Base-by-base conservation (phyloP, 2,113 vertebrate genomes). In the Atractosteus spatula region DNA sequence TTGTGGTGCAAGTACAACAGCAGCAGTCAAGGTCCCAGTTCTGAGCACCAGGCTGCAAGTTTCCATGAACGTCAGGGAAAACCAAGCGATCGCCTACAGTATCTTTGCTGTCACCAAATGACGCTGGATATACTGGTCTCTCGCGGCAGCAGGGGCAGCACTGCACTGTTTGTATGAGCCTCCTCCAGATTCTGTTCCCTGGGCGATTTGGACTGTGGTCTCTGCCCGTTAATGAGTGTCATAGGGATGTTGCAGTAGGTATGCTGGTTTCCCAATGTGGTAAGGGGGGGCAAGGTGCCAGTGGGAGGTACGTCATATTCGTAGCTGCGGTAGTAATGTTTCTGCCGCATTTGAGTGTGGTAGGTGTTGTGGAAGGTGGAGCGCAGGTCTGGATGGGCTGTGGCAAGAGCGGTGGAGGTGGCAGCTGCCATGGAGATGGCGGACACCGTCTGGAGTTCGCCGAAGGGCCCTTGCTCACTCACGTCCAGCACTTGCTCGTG, bases 201-300 rank as follows among this genome's bases (percentile, higher is more conserved):
- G 81, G 92, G 93, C 74, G 92, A 93, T 94, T 96, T 97, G 89
- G 93, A 94, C 67, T 96, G 94, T 0, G 94, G 96, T 89, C 96
- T 92, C 91, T 99, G 97, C 74, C 97, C 97, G 0, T 99, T 99
- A 87, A 99, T 96, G 80, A 99, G 95, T 84, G 97, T 98, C 83
- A 99, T 96, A 66, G 97, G 97, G 94, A 99, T 98, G 96, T 99
- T 99, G 94, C 97, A 99, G 92, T 99, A 99, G 92, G 97, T 99
- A 93, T 98, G 97, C 91, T 98, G 97, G 92, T 95, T 96, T 83
- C 95, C 96, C 90, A 98, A 93, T 78, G 96, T 95, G 82, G 95
- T 95, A 78, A 98, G 93, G 1, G 89, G 82, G 7, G 96, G 97
- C 91, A 98, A 93, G 87, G 96, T 97, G 82, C 95, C 96, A 0